Base-by-base conservation (phyloP, 2,113 vertebrate species). In the Gopherus flavomarginatus region DNA sequence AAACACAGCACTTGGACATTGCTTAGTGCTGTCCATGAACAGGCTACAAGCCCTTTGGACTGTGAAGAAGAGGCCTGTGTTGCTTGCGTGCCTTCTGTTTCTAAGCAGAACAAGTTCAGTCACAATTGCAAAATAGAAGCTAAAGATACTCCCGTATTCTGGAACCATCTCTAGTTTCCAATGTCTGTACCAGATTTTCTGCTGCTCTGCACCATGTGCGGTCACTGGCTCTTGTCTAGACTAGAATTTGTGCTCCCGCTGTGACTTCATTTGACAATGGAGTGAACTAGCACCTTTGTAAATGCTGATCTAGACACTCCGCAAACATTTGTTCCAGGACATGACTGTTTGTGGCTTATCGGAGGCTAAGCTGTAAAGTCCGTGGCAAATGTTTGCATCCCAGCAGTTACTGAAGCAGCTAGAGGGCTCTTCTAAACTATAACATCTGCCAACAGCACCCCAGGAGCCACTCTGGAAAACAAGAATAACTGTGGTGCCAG, bases 1-100 rank as follows among this genome's bases (percentile, higher is more conserved):
- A 95, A 97, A 97, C 90, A 97, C 42, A 97, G 79, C 59, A 85
- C 96, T 97, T 86, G 84, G 92, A 13, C 84, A 87, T 87, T 88
- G 86, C 96, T 89, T 96, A 16, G 95, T 6, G 80, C 89, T 59
- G 81, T 47, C 50, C 86, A 4, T 4, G 27, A 0, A 0, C 9
- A 1, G 3, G 84, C 31, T 90, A 65, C 86, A 35, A 11, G 75
- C 19, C 83, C 92, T 87, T 49, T 87, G 72, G 53, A 59, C 72
- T 26, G 42, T 26, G 42, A 44, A 44, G 42, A 77, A 12, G 42
- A 44, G 75, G 65, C 14, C 62, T 29, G 89, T 86, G 87, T 22
- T 52, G 0, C 83, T 92, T 88, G 85, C 78, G 95, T 96, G 85
- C 22, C 49, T 90, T 65, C 13, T 1, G 26, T 85, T 93, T 91